Percentiles rank a stretch among this genome's conserved stretches.
Conservation (phyloP, 1,140 invertebrate genomes). For the Anagrus nilaparvatae region DNA sequence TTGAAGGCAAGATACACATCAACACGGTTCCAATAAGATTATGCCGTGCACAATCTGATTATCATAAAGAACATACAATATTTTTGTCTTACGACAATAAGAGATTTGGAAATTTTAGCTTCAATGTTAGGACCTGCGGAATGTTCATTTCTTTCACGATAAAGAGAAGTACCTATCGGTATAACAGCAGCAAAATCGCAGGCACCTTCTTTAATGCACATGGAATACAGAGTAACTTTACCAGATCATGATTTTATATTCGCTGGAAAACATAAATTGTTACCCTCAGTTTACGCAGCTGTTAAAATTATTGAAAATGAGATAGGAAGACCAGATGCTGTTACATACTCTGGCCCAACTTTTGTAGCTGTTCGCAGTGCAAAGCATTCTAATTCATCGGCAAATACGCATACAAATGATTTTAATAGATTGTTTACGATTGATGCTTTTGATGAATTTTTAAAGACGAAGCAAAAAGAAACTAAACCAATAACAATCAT, state of each 20-base stretch:
- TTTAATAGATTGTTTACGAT: background rate
- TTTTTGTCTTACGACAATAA: slow-evolving; percentile 1
- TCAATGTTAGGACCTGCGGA: slow-evolving; percentile 17
- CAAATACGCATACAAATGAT: too few species aligned
- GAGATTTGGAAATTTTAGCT: slow-evolving; percentile 9
- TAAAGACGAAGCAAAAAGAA: background rate
- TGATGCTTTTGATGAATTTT: background rate
- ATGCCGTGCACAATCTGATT: background rate
- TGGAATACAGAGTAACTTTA: slow-evolving; percentile 33
- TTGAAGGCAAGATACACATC: slow-evolving; percentile 6
- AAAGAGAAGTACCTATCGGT: slow-evolving; percentile 18
- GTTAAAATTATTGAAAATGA: slow-evolving; percentile 18
- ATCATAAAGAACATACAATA: slow-evolving; percentile 1
- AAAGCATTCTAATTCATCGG: background rate
- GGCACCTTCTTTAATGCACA: slow-evolving; percentile 30
- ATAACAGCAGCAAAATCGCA: slow-evolving; percentile 27
- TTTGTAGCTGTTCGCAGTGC: slow-evolving; percentile 28
- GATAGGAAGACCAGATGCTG: slow-evolving; percentile 22
- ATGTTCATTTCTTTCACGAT: slow-evolving; percentile 24
- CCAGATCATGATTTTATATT: slow-evolving; percentile 35
- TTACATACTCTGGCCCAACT: slow-evolving; percentile 30
- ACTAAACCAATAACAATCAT: too few species aligned
- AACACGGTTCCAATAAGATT: slow-evolving; percentile 3
- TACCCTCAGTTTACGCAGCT: slow-evolving; percentile 20
- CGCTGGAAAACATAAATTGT: slow-evolving; percentile 31